phyloP scores from a whole-genome alignment of 2,888 invertebrate species.

The Drosophila monieri region DNA sequence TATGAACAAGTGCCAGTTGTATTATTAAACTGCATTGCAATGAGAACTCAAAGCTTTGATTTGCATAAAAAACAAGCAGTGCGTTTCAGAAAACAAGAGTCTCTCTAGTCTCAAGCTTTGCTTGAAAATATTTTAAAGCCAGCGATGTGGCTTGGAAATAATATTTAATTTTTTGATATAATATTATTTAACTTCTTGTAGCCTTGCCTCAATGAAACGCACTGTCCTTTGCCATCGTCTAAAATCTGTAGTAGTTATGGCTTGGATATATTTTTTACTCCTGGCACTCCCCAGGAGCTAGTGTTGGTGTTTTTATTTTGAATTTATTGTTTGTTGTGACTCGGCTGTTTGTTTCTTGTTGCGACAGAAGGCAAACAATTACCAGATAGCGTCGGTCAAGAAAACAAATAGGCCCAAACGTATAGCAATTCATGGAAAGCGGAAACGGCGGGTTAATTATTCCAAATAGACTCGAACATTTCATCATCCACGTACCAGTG shows the following conservation, averaged over 20 bases:
- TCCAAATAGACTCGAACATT: conserved; percentile 10
- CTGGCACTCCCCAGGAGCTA: too few relatives aligned
- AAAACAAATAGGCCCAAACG: conserved; percentile 18
- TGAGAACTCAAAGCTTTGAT: conserved; percentile 9
- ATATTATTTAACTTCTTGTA: too few relatives aligned
- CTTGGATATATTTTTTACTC: background rate
- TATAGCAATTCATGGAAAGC: conserved; percentile 18
- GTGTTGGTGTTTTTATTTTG: conserved; percentile 32
- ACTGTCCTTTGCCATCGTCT: conserved; percentile 12
- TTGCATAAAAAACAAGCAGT: conserved; percentile 20
- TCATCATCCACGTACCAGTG: conserved; percentile 1
- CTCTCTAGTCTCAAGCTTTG: too few relatives aligned
- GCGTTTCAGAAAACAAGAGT: background rate
- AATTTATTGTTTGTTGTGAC: conserved; percentile 46
- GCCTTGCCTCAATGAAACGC: background rate
- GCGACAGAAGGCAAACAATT: conserved; percentile 18
- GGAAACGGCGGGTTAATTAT: conserved; percentile 8
- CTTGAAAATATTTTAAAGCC: background rate
- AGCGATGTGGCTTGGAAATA: background rate
- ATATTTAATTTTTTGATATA: too few relatives aligned
- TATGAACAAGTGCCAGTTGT: conserved; percentile 16
- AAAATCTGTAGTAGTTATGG: conserved; percentile 1
- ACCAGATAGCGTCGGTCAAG: conserved; percentile 7
- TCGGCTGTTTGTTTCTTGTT: conserved; percentile 15
- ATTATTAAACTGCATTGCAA: conserved; percentile 13